phyloP scores from a whole-genome alignment of 2,888 invertebrate species.

The Lochmaea crataegi region DNA sequence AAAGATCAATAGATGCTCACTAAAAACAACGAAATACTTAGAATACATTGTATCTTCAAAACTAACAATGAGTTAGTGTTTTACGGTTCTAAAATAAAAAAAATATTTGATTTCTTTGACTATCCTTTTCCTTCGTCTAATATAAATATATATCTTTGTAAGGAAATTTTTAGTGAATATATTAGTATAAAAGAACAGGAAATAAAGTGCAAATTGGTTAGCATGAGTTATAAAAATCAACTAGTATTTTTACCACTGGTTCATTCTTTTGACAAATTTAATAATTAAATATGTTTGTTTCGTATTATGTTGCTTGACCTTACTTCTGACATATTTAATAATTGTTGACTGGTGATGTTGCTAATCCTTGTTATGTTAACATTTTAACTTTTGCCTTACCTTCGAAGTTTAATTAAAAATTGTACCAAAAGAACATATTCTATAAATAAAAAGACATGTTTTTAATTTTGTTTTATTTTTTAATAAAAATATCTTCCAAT shows the following conservation, averaged over 20 bases:
- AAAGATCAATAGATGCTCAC: constrained; percentile 33
- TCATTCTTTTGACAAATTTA: constrained; percentile 31
- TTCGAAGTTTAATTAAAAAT: no score
- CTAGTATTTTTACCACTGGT: constrained; percentile 35
- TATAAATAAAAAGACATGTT: no score
- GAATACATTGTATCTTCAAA: constrained; percentile 29
- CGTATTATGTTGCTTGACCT: no score
- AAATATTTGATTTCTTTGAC: constrained; percentile 28
- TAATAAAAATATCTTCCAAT: no score
- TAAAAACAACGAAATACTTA: constrained; percentile 31
- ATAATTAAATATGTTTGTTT: constrained; percentile 18
- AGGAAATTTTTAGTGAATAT: constrained; percentile 24
- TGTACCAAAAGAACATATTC: no score
- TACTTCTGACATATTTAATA: no score
- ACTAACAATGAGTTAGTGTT: constrained; percentile 30
- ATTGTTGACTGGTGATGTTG: no score
- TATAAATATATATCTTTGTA: constrained; percentile 27
- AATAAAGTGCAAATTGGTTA: constrained; percentile 31
- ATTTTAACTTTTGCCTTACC: no score
- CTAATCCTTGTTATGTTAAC: no score
- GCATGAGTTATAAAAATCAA: no score
- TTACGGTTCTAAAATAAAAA: constrained; percentile 33
- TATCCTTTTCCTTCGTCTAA: constrained; percentile 30
- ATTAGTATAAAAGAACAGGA: constrained; percentile 29
- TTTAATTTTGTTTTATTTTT: no score